phyloP scores from a whole-genome alignment of 2,888 invertebrate species.

The Charanyca ferruginea region DNA sequence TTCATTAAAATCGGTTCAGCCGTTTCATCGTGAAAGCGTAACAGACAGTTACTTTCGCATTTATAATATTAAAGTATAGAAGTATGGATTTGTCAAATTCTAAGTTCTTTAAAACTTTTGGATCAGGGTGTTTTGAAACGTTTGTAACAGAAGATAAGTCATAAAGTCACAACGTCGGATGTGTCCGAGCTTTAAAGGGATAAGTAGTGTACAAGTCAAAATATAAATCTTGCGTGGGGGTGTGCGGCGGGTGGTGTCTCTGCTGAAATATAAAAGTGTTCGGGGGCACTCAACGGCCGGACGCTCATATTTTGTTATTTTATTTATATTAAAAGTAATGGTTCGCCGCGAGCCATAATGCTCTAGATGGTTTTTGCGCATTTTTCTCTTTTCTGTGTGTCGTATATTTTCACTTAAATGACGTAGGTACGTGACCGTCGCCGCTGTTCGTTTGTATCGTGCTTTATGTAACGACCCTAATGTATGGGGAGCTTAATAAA shows the following conservation, averaged over 20 bases:
- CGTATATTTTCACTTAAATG: conserved; percentile 91
- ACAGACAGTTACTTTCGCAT: too few species aligned
- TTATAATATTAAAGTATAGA: too few species aligned
- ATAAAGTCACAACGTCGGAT: conserved; percentile 53
- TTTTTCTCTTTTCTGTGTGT: conserved; percentile 87
- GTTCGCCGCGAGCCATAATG: conserved; percentile 87
- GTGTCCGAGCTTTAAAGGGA: conserved; percentile 61
- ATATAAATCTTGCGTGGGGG: conserved; percentile 74
- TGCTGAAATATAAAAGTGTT: conserved; percentile 89
- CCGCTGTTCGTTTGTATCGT: conserved; percentile 80
- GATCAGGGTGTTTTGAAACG: neutral
- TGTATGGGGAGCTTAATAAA: conserved; percentile 57
- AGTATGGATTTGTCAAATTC: neutral
- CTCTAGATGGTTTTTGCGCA: conserved; percentile 88
- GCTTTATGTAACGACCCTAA: conserved; percentile 69
- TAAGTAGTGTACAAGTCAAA: conserved; percentile 70
- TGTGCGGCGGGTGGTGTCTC: conserved; percentile 72
- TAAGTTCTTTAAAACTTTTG: neutral
- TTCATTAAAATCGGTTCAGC: too few species aligned
- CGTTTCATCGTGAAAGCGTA: too few species aligned
- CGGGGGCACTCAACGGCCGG: conserved; percentile 90
- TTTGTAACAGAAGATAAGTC: conserved; percentile 20
- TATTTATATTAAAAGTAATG: conserved; percentile 92
- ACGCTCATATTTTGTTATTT: conserved; percentile 91
- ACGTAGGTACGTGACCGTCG: conserved; percentile 87